Conservation (phyloP, 2,113 vertebrate genomes). For the Gallinago media region DNA sequence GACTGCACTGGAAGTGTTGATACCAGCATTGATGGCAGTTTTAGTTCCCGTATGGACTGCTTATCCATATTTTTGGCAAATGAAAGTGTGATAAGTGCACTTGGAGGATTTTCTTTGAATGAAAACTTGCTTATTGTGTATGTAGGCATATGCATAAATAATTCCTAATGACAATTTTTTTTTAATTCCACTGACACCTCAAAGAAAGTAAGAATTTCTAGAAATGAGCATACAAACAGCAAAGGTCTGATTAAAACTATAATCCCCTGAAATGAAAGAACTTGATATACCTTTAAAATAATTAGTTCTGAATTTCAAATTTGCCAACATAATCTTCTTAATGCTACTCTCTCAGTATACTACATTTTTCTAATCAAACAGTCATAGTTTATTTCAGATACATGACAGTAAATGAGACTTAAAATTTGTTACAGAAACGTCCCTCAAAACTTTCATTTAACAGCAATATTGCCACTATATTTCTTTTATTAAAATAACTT, state of each 20-base stretch:
- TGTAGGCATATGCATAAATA: background rate
- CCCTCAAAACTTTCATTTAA: background rate
- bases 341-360: fast-evolving
- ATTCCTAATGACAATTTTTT: background rate
- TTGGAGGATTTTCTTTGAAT: background rate
- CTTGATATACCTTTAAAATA: background rate
- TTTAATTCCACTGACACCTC: background rate
- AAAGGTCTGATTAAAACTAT: background rate
- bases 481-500: background rate
- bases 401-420: too few relatives aligned
- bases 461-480: background rate
- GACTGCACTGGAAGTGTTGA: background rate
- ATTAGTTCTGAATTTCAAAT: background rate
- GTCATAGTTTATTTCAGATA: background rate
- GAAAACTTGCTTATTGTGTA: background rate
- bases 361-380: background rate
- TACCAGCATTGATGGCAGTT: background rate
- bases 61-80: background rate
- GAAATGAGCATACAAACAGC: background rate
- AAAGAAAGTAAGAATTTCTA: background rate
- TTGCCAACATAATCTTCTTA: background rate
- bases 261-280: background rate
- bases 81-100: background rate
- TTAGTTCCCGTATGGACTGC: background rate
- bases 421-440: background rate